Percentiles rank a stretch among this genome's conserved stretches.
phyloP scores from a whole-genome alignment of 2,888 invertebrate genomes.

The Andrena bicolor region DNA sequence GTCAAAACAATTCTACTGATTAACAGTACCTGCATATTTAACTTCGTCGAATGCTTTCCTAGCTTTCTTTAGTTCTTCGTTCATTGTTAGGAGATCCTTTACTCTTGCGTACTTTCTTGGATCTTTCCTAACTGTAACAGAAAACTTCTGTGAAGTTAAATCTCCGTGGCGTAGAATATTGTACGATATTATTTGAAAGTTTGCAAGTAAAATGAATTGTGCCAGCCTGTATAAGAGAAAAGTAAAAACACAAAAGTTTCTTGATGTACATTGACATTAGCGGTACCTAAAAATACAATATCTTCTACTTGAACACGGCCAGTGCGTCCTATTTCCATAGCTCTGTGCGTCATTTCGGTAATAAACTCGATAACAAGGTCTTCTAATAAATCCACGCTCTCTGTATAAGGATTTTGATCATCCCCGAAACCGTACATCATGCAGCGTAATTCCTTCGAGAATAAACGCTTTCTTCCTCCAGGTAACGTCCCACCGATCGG shows the following conservation, averaged over 20 bases:
- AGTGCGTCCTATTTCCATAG: constrained; percentile 98
- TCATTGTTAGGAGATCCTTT: constrained; percentile 98
- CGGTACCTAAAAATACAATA: constrained; percentile 90
- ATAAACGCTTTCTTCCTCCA: constrained; percentile 92
- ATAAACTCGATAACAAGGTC: constrained; percentile 99
- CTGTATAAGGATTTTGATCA: constrained; percentile 99
- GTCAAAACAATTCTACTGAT: constrained; percentile 75
- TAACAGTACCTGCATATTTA: constrained; percentile 94
- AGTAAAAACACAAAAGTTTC: not conserved
- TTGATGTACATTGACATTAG: not conserved
- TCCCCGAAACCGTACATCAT: constrained; percentile 99
- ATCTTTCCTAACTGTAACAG: constrained; percentile 95
- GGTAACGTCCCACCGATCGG: constrained; percentile 89
- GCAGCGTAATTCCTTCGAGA: constrained; percentile 96
- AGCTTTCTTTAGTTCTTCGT: constrained; percentile 99
- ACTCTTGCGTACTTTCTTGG: constrained; percentile 98
- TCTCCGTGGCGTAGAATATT: constrained; percentile 1
- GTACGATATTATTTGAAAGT: not conserved
- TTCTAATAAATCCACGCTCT: constrained; percentile 98
- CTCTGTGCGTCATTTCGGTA: constrained; percentile 96
- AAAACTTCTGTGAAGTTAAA: not conserved
- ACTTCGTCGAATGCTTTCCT: constrained; percentile 99
- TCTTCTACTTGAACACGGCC: constrained; percentile 99
- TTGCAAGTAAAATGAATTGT: not conserved
- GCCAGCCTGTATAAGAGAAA: too few relatives aligned